Evolutionary conservation across 2,888 invertebrate genomes (phyloP).

Genomic region (Himalopsyche kuldschensis): DNA sequence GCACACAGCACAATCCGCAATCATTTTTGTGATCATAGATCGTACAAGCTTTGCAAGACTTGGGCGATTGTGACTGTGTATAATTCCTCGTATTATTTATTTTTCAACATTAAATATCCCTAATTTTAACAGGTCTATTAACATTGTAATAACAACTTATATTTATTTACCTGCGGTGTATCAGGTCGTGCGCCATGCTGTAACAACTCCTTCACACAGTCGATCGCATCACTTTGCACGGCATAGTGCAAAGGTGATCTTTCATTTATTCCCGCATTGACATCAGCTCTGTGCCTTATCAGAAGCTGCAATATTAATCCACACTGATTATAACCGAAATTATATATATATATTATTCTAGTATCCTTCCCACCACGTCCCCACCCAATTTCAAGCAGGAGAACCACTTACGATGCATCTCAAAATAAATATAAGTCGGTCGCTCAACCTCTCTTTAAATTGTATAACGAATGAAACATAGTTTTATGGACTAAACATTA

Average conservation of each 20-base stretch:
- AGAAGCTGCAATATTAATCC: conserved; percentile 57
- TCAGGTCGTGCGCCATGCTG: conserved; percentile 81
- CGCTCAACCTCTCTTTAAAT: too few relatives aligned
- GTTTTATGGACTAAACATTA: too few relatives aligned
- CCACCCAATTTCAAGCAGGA: too few relatives aligned
- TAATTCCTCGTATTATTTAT: neutral
- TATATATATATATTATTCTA: neutral
- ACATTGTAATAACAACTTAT: neutral
- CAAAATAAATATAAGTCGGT: too few relatives aligned
- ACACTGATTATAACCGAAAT: neutral
- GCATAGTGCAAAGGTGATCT: conserved; percentile 84
- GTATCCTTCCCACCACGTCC: neutral
- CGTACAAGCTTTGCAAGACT: too few relatives aligned
- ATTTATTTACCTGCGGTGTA: conserved; percentile 68
- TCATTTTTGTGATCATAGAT: too few relatives aligned
- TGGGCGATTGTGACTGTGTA: neutral
- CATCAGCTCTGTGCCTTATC: conserved; percentile 73
- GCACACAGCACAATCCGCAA: too few relatives aligned
- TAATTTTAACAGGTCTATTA: neutral
- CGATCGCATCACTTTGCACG: conserved; percentile 72
- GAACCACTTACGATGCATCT: too few relatives aligned
- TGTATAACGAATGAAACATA: too few relatives aligned
- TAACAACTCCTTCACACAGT: conserved; percentile 73
- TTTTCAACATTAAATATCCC: neutral
- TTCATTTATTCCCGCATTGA: conserved; percentile 71